These are phyloP conservation scores for Alosa alosa DNA, from an alignment of 2,113 vertebrate species.

Conservation along the genomic window DNA sequence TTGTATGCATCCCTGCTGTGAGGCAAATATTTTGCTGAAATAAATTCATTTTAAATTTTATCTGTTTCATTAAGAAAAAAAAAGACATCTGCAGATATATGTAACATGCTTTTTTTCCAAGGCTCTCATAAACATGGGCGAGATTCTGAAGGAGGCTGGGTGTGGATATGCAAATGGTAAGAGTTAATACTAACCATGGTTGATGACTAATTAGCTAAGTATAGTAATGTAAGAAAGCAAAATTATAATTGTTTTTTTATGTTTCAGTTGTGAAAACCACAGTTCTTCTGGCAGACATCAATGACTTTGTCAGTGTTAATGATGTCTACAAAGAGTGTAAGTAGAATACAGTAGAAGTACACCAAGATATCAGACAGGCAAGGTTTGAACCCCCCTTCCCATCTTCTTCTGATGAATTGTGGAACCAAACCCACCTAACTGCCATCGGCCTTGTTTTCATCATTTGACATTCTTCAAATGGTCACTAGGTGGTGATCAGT, in stretches of 20 bases:
- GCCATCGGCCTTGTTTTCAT: not conserved
- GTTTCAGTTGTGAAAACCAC: conserved; percentile 94
- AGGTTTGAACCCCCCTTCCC: not conserved
- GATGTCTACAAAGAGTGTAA: conserved; percentile 92
- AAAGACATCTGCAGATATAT: not conserved
- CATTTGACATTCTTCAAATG: not conserved
- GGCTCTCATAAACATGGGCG: conserved; percentile 90
- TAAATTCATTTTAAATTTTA: too few species aligned
- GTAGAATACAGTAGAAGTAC: conserved; percentile 50
- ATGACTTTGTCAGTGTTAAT: conserved; percentile 87
- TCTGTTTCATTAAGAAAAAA: not conserved
- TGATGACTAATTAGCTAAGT: not conserved
- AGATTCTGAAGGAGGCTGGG: conserved; percentile 88
- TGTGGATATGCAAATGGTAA: conserved; percentile 87
- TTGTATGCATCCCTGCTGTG: too few species aligned
- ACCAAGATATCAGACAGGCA: not conserved
- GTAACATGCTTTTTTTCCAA: conserved; percentile 48
- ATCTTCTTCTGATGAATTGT: not conserved
- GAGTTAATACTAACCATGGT: conserved; percentile 24
- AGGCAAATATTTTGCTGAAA: too few species aligned
- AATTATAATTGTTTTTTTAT: conserved; percentile 29
- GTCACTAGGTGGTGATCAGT: not conserved
- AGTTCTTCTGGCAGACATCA: conserved; percentile 88
- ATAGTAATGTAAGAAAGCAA: not conserved
- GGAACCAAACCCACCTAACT: not conserved